Evolutionary conservation across 2,888 invertebrate genomes (phyloP).

Genomic region (Parelbella ahira): DNA sequence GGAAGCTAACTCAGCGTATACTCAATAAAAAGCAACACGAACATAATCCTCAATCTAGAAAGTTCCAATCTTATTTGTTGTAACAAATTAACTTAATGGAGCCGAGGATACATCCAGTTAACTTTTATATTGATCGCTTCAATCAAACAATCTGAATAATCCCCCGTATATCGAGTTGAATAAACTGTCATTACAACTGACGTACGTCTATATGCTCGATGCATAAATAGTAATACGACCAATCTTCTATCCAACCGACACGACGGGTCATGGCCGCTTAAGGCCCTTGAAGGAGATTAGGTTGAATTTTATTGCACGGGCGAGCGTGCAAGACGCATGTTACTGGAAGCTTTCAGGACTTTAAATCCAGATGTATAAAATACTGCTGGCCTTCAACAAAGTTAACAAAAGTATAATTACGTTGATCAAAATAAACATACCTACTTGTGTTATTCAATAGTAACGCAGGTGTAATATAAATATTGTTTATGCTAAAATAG

Average conservation of each 20-base stretch:
- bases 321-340: slow-evolving; percentile 40
- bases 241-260: slow-evolving; percentile 46
- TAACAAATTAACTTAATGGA: slow-evolving; percentile 19
- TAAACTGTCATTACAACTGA: slow-evolving; percentile 41
- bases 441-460: no score
- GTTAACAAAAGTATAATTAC: no score
- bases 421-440: no score
- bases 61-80: slow-evolving; percentile 18
- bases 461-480: no score
- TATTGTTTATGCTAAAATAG: no score
- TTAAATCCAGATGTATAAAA: slow-evolving; percentile 1
- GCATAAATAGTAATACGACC: slow-evolving; percentile 46
- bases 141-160: slow-evolving; percentile 34
- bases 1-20: no score
- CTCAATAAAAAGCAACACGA: slow-evolving; percentile 7
- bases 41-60: slow-evolving; percentile 15
- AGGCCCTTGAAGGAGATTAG: slow-evolving; percentile 75
- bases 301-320: slow-evolving; percentile 56
- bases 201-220: slow-evolving; percentile 34
- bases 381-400: background rate
- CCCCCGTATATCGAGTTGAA: slow-evolving; percentile 38
- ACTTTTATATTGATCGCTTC: slow-evolving; percentile 29
- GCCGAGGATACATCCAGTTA: slow-evolving; percentile 22
- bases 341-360: slow-evolving; percentile 24
- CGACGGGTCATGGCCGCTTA: slow-evolving; percentile 75